Evolutionary conservation across 2,113 vertebrate genomes (phyloP).

Genomic region (Hemibagrus wyckioides): DNA sequence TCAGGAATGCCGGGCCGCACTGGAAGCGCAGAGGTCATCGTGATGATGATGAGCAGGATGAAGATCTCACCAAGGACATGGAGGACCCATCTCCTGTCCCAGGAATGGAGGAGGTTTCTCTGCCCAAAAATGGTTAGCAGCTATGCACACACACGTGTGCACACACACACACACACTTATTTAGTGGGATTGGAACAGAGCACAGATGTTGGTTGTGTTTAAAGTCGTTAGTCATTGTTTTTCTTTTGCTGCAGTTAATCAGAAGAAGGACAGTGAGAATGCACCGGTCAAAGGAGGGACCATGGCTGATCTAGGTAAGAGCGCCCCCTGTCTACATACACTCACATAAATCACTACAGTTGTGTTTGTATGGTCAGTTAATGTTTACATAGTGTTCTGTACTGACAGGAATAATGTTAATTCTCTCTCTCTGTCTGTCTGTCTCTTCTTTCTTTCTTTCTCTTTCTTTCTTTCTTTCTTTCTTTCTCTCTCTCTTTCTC

Average conservation of each 20-base stretch:
- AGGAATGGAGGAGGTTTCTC: conserved; percentile 91
- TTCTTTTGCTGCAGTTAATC: conserved; percentile 77
- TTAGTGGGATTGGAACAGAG: neutral
- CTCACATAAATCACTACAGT: neutral
- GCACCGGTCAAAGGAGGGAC: conserved; percentile 91
- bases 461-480: conserved; percentile 25
- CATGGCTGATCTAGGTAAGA: conserved; percentile 86
- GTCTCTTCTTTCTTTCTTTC: conserved; percentile 20
- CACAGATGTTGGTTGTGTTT: too few species aligned
- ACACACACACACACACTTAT: neutral
- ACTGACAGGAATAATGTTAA: too few species aligned
- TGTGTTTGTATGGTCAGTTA: neutral
- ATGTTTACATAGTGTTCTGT: too few species aligned
- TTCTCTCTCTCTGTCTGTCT: too few species aligned
- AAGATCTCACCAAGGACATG: conserved; percentile 95
- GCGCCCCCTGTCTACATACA: neutral
- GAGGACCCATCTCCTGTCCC: conserved; percentile 95
- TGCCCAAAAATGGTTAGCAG: conserved; percentile 86
- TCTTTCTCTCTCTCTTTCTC: neutral
- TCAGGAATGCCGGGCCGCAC: conserved; percentile 83
- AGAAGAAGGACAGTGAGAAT: conserved; percentile 93
- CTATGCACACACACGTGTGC: neutral
- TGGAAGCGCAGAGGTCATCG: conserved; percentile 89
- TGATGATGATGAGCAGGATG: conserved; percentile 92
- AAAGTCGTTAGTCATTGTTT: neutral